Percentiles rank a stretch among this genome's conserved stretches.
phyloP scores from a whole-genome alignment of 2,113 vertebrate genomes.

The Podilymbus podiceps region DNA sequence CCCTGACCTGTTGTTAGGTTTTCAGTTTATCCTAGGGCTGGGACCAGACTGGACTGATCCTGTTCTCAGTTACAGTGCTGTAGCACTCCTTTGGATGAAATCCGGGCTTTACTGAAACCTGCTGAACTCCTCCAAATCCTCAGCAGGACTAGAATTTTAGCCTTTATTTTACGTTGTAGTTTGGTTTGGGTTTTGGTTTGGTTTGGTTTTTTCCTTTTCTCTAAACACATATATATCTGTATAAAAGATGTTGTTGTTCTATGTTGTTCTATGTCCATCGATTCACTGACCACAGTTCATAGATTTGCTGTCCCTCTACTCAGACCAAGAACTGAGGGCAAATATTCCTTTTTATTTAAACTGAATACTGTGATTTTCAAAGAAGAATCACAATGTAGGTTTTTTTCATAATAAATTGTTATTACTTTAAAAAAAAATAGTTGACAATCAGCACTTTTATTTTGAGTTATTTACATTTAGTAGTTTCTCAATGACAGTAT shows the following conservation, averaged over 20 bases:
- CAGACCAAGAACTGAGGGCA: not conserved
- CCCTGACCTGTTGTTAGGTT: not conserved
- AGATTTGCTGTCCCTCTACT: not conserved
- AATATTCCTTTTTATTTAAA: not conserved
- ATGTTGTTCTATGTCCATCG: not conserved
- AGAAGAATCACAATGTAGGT: not conserved
- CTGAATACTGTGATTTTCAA: not conserved
- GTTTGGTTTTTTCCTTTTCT: not conserved
- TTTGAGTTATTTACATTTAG: not conserved
- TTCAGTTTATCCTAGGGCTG: not conserved
- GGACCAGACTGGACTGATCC: not conserved
- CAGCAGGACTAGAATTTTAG: not conserved
- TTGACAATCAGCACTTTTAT: not conserved
- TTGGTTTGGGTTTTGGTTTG: too few species aligned
- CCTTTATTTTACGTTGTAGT: not conserved
- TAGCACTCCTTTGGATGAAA: not conserved
- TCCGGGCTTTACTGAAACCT: not conserved
- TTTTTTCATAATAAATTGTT: not conserved
- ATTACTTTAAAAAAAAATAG: not conserved
- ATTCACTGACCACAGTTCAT: not conserved
- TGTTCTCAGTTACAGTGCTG: not conserved
- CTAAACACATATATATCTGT: not conserved
- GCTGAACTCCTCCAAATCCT: not conserved
- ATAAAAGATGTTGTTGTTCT: not conserved
- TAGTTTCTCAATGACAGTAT: not conserved